Conservation (phyloP, 2,888 invertebrate species). For the Pheosia gnoma region DNA sequence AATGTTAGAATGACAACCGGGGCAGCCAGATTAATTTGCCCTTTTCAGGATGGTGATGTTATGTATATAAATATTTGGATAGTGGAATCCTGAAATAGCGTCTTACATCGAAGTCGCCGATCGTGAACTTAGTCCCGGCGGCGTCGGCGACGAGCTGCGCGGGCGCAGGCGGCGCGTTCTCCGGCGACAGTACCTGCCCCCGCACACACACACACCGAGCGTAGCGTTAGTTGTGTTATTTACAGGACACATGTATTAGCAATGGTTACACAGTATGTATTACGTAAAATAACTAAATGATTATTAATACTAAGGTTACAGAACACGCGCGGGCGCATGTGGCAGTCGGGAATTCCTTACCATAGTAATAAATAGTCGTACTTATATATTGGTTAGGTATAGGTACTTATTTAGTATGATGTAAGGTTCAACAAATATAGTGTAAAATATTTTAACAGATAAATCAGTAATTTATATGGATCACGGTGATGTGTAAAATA, state of each 20-base stretch:
- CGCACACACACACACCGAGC: conserved; percentile 19
- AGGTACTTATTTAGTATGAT: no score
- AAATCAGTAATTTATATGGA: no score
- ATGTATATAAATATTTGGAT: not conserved
- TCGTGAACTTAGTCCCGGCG: conserved; percentile 86
- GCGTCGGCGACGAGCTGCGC: conserved; percentile 82
- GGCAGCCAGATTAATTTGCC: no score
- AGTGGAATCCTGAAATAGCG: conserved; percentile 10
- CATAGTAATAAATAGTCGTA: no score
- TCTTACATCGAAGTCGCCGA: conserved; percentile 91
- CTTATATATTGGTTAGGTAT: no score
- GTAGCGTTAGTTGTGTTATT: conserved; percentile 26
- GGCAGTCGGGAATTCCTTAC: no score
- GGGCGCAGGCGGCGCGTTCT: conserved; percentile 82
- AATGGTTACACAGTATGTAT: not conserved
- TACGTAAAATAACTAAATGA: not conserved
- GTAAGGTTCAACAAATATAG: no score
- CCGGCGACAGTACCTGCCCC: conserved; percentile 85
- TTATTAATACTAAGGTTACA: not conserved
- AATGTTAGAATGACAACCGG: no score
- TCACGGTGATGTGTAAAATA: no score
- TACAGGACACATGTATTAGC: conserved; percentile 1
- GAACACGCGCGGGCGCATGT: no score
- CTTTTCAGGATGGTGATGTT: no score
- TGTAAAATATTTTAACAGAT: no score